Conservation (phyloP, 1,140 invertebrate species). For the Dendrolimus kikuchii region DNA sequence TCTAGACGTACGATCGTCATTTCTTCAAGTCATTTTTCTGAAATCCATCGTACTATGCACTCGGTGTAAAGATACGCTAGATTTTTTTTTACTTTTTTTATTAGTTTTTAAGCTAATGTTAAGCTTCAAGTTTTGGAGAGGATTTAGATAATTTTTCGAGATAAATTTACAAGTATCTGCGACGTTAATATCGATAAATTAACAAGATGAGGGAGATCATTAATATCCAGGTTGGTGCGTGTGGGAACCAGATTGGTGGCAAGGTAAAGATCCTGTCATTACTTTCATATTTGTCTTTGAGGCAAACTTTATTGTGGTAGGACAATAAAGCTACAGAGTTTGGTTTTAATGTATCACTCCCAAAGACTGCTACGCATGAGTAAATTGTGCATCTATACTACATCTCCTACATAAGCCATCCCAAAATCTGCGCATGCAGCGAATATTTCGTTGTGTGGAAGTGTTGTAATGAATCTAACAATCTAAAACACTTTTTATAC, state of each 20-base stretch:
- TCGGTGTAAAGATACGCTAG: constrained; percentile 38
- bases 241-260: constrained; percentile 60
- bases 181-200: constrained; percentile 39
- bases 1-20: constrained; percentile 4
- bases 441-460: too few species aligned
- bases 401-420: too few species aligned
- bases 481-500: not conserved
- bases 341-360: too few species aligned
- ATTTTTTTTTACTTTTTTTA: constrained; percentile 53
- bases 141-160: constrained; percentile 34
- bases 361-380: too few species aligned
- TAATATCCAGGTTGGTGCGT: constrained; percentile 54
- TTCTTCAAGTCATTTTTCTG: constrained; percentile 36
- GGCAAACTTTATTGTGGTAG: not conserved
- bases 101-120: constrained; percentile 61
- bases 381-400: too few species aligned
- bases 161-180: constrained; percentile 55
- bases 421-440: too few species aligned
- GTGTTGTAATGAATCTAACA: too few species aligned
- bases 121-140: constrained; percentile 40
- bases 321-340: too few species aligned
- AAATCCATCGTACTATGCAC: constrained; percentile 56
- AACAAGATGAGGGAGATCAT: constrained; percentile 65
- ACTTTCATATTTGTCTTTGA: not conserved
- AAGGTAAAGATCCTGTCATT: constrained; percentile 31